These are phyloP conservation scores for Cotesia congregata DNA, from an alignment of 2,888 invertebrate genomes.

Conservation along the genomic window DNA sequence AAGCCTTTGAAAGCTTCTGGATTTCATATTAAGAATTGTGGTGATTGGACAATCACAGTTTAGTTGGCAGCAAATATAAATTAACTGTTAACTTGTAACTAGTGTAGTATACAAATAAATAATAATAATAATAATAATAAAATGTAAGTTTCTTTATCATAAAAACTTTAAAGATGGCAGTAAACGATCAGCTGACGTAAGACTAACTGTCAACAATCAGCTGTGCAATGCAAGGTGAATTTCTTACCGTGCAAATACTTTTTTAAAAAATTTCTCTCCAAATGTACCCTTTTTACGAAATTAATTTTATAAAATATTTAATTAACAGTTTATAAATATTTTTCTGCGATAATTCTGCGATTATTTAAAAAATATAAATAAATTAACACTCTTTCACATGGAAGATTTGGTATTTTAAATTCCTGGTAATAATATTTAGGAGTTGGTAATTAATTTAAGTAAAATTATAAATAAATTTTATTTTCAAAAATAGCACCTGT, in stretches of 20 bases:
- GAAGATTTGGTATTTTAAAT: too few relatives aligned
- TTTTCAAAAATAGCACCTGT: conserved; percentile 59
- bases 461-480: too few relatives aligned
- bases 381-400: too few relatives aligned
- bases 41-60: not conserved
- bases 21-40: not conserved
- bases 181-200: not conserved
- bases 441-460: too few relatives aligned
- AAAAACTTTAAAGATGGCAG: not conserved
- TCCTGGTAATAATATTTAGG: not conserved
- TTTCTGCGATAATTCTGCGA: not conserved
- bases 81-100: not conserved
- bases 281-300: not conserved
- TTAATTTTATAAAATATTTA: not conserved
- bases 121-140: not conserved
- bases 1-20: not conserved
- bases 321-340: not conserved
- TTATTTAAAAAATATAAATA: too few relatives aligned
- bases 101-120: not conserved
- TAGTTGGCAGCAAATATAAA: not conserved
- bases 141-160: not conserved
- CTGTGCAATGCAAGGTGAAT: not conserved
- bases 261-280: not conserved
- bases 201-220: conserved; percentile 7
- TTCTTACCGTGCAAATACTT: not conserved